Evolutionary conservation across 2,888 invertebrate species (phyloP), one percentile per base, ranked within the genome.

Genomic region (Sphinx pinastri): DNA sequence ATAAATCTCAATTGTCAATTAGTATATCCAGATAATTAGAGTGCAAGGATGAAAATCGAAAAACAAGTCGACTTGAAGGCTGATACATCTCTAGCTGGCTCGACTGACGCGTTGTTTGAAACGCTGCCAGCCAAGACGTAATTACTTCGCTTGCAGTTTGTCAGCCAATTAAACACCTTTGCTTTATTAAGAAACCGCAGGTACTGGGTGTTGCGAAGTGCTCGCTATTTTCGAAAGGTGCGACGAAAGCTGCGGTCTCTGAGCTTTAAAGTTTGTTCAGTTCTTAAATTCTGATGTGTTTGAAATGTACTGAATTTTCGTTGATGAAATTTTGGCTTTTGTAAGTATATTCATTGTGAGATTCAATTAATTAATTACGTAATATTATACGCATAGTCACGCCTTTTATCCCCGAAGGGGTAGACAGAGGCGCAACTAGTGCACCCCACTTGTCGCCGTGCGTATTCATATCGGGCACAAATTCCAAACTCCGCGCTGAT

Each of bases 101-200:
- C 85, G 90, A 92, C 90, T 92, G 92, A 92, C 90, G 91, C 87
- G 89, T 88, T 89, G 87, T 87, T 88, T 86, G 88, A 89, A 82
- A 85, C 86, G 83, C 82, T 88, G 87, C 88, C 89, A 89, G 86
- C 84, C 81, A 83, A 88, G 90, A 87, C 87, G 90, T 93, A 93
- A 94, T 93, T 93, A 91, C 93, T 92, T 93, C 82, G 91, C 90
- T 83, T 89, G 87, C 91, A 92, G 93, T 93, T 94, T 93, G 93
- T 92, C 92, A 93, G 93, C 92, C 92, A 94, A 94, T 93, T 93
- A 93, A 93, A 93, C 94, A 93, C 93, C 93, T 93, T 93, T 92
- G 89, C 93, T 92, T 93, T 93, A 94, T 93, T 93, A 93, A 92
- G 91, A 91, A 91, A 85, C 93, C 91, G 84, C 92, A 88, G 80